Percentiles rank a stretch among this genome's conserved stretches.
Evolutionary conservation across 92 coral and sea anemone genomes (phyloP).

Genomic region (Anthopleura xanthogrammica): DNA sequence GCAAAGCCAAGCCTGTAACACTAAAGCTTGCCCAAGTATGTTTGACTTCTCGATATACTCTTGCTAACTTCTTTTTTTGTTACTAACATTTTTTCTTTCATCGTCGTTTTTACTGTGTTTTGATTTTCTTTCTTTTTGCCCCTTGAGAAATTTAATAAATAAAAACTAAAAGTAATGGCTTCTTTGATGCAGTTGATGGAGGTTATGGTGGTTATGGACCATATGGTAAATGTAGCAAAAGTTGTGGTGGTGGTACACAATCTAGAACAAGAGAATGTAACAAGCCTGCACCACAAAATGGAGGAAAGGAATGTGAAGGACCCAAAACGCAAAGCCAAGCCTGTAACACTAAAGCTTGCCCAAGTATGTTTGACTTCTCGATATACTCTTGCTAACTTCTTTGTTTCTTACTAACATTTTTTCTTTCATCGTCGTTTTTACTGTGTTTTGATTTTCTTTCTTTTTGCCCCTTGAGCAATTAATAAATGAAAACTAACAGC

Average conservation of each 20-base stretch:
- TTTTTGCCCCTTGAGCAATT: too few relatives aligned
- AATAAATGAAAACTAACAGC: too few relatives aligned
- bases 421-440: too few relatives aligned
- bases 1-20: constrained; percentile 9
- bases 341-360: constrained; percentile 13
- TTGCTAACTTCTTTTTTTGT: too few relatives aligned
- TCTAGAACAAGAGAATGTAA: constrained; percentile 41
- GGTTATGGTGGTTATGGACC: background rate
- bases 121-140: too few relatives aligned
- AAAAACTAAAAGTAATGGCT: background rate
- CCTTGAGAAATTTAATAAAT: too few relatives aligned
- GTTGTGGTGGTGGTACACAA: constrained; percentile 47
- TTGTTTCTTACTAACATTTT: too few relatives aligned
- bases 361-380: background rate
- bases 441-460: too few relatives aligned
- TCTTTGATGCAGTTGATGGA: background rate
- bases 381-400: too few relatives aligned
- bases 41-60: too few relatives aligned
- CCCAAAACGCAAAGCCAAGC: background rate
- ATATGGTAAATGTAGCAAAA: constrained; percentile 37
- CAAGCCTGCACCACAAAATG: background rate
- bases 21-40: background rate
- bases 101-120: too few relatives aligned
- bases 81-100: too few relatives aligned
- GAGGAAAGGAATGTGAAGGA: background rate